Percentiles rank a stretch among this genome's conserved stretches.
Evolutionary conservation across 2,797 vertebrate genomes (phyloP).

Genomic region (Eulemur coronatus): DNA sequence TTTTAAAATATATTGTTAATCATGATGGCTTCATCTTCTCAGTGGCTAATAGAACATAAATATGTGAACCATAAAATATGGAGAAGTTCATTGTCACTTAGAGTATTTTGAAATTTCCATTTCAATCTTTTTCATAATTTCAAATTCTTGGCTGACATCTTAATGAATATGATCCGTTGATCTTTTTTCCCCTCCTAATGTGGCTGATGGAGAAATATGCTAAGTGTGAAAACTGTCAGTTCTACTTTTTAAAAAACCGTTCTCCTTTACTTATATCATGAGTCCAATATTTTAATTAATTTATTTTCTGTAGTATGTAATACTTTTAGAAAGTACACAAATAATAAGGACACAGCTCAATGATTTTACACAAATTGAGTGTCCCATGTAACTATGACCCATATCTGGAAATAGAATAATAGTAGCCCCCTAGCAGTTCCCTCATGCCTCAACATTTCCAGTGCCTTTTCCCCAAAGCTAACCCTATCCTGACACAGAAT

Average conservation of each 20-base stretch:
- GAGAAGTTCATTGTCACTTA: not conserved
- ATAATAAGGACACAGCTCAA: not conserved
- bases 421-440: not conserved
- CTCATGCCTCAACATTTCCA: not conserved
- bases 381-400: not conserved
- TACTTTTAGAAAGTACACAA: not conserved
- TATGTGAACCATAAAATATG: not conserved
- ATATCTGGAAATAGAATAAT: not conserved
- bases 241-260: not conserved
- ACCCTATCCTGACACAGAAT: not conserved
- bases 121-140: constrained; percentile 45
- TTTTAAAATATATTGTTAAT: constrained; percentile 36
- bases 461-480: not conserved
- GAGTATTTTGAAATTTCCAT: not conserved
- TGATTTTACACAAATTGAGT: not conserved
- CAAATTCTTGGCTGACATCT: constrained; percentile 26
- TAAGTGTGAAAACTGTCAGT: constrained; percentile 15
- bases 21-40: not conserved
- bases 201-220: not conserved
- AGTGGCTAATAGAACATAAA: not conserved
- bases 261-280: not conserved
- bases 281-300: not conserved
- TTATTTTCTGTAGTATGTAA: not conserved
- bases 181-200: not conserved
- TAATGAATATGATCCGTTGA: not conserved